A percentile compares a stretch with the other conserved stretches of the same genome.
Conservation (phyloP, 2,888 invertebrate genomes). For the Homarus gammarus region DNA sequence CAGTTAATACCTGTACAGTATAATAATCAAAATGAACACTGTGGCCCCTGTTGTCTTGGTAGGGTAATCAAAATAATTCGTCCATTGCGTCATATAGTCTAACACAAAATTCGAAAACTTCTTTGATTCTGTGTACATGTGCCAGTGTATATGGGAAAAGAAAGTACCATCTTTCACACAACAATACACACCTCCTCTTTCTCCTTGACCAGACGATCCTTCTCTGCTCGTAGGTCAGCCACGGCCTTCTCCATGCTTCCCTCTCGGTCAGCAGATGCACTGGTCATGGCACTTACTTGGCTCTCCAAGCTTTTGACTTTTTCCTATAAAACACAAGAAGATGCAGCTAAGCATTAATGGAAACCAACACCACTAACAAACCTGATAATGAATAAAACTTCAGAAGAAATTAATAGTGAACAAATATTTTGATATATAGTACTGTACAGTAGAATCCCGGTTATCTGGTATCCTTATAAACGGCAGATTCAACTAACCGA, state of each 20-base stretch:
- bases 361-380: neutral
- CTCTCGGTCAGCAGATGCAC: constrained; percentile 31
- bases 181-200: constrained; percentile 59
- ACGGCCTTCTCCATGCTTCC: constrained; percentile 41
- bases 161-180: no score
- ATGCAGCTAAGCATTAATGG: neutral
- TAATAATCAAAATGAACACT: no score
- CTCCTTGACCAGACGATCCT: constrained; percentile 38
- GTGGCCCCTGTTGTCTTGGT: no score
- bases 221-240: constrained; percentile 19
- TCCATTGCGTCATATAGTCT: no score
- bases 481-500: no score
- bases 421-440: neutral
- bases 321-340: constrained; percentile 14
- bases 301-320: constrained; percentile 42
- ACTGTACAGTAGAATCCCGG: no score
- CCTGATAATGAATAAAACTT: neutral
- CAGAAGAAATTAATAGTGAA: neutral
- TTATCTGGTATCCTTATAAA: no score
- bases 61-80: no score
- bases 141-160: no score
- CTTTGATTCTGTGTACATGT: no score
- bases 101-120: no score
- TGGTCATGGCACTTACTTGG: constrained; percentile 37
- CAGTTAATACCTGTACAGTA: no score